Percentiles rank a stretch among this genome's conserved stretches.
Evolutionary conservation across 1,140 invertebrate genomes (phyloP).

Genomic region (Hormaphis cornu): DNA sequence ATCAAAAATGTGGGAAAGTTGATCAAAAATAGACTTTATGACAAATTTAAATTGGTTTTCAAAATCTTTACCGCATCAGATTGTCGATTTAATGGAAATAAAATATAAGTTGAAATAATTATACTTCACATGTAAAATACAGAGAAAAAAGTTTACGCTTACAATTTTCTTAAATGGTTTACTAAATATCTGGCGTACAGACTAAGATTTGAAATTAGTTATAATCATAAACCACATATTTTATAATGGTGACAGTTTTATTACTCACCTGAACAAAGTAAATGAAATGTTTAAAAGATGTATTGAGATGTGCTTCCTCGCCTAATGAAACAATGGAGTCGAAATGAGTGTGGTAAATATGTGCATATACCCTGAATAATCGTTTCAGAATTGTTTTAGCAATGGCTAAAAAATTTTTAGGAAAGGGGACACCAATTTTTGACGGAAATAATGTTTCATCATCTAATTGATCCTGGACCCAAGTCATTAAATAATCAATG

Average conservation of each 20-base stretch:
- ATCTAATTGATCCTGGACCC: slow-evolving; percentile 98
- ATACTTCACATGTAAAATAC: too few relatives aligned
- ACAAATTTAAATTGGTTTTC: too few relatives aligned
- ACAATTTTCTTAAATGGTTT: background rate
- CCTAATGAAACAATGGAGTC: slow-evolving; percentile 93
- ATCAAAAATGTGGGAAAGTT: too few relatives aligned
- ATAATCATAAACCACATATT: background rate
- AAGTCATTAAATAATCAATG: slow-evolving; percentile 99
- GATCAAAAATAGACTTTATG: too few relatives aligned
- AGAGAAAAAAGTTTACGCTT: too few relatives aligned
- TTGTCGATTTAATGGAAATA: too few relatives aligned
- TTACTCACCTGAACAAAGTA: slow-evolving; percentile 86
- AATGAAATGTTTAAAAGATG: slow-evolving; percentile 99
- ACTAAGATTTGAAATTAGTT: background rate
- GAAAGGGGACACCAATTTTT: slow-evolving; percentile 98
- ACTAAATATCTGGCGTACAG: background rate
- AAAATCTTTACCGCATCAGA: too few relatives aligned
- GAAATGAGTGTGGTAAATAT: slow-evolving; percentile 99
- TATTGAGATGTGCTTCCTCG: slow-evolving; percentile 98
- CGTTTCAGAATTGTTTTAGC: slow-evolving; percentile 97
- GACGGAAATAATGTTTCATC: slow-evolving; percentile 98
- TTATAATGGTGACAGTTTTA: background rate
- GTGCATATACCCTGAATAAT: slow-evolving; percentile 96
- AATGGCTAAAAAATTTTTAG: slow-evolving; percentile 93
- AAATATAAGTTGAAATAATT: too few relatives aligned